phyloP scores from a whole-genome alignment of 2,113 vertebrate species.

The Megaleporinus macrocephalus region DNA sequence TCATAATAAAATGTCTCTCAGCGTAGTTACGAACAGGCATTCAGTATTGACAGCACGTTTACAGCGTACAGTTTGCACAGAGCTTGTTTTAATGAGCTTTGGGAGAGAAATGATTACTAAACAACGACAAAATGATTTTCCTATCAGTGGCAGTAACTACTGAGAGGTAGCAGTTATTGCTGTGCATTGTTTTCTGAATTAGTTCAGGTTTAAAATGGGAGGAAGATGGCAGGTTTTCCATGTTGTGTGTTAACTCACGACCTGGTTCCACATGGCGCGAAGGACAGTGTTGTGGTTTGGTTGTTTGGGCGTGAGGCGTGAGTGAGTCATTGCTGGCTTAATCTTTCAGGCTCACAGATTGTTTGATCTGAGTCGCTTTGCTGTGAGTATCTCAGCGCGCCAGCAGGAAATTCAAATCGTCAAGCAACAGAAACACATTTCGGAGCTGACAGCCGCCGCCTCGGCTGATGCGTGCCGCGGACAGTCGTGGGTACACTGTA shows the following conservation, averaged over 20 bases:
- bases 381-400: neutral
- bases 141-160: too few species aligned
- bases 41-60: too few species aligned
- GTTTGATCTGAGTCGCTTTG: constrained; percentile 13
- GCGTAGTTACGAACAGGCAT: too few species aligned
- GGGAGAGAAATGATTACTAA: neutral
- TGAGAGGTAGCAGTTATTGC: too few species aligned
- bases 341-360: neutral
- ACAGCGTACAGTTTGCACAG: too few species aligned
- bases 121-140: too few species aligned
- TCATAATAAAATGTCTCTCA: too few species aligned
- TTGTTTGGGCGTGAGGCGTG: neutral
- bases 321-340: neutral
- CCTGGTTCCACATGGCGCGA: neutral
- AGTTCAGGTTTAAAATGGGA: neutral
- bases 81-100: too few species aligned
- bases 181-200: neutral
- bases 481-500: constrained; percentile 15
- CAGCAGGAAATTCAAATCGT: neutral
- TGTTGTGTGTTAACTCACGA: too few species aligned
- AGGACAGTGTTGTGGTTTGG: neutral
- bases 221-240: neutral
- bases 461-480: neutral
- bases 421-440: neutral
- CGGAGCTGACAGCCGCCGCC: neutral